A percentile compares a stretch with the other conserved stretches of the same genome.
Evolutionary conservation across 1,140 invertebrate species (phyloP).

Genomic region (Geopemphigus sp.): DNA sequence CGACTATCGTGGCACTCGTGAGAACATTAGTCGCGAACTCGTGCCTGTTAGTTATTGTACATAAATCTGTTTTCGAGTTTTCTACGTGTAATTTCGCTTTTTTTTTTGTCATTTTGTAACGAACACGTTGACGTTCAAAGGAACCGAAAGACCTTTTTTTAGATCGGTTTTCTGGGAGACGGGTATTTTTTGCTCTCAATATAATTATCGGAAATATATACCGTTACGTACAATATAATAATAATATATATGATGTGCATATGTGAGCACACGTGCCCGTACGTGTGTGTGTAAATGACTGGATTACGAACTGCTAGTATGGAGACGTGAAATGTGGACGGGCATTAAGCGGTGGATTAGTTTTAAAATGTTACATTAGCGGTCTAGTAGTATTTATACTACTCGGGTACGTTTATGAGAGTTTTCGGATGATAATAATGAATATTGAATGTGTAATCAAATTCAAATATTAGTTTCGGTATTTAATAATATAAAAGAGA

Average conservation of each 20-base stretch:
- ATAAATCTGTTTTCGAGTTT: too few species aligned
- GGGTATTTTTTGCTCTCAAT: not conserved
- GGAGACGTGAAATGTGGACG: not conserved
- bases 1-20: not conserved
- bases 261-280: too few species aligned
- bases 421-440: not conserved
- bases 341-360: not conserved
- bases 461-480: not conserved
- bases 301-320: constrained; percentile 7
- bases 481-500: too few species aligned
- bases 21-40: too few species aligned
- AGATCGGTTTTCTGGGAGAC: constrained; percentile 25
- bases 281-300: not conserved
- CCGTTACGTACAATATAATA: constrained; percentile 14
- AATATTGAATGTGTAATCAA: constrained; percentile 11
- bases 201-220: constrained; percentile 2
- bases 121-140: not conserved
- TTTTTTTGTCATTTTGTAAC: too few species aligned
- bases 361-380: not conserved
- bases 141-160: constrained; percentile 30
- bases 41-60: too few species aligned
- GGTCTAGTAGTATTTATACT: too few species aligned
- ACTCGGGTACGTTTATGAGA: not conserved
- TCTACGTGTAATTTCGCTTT: too few species aligned
- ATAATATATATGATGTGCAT: not conserved